Evolutionary conservation across 2,113 vertebrate genomes (phyloP).

Genomic region (Myodes glareolus): DNA sequence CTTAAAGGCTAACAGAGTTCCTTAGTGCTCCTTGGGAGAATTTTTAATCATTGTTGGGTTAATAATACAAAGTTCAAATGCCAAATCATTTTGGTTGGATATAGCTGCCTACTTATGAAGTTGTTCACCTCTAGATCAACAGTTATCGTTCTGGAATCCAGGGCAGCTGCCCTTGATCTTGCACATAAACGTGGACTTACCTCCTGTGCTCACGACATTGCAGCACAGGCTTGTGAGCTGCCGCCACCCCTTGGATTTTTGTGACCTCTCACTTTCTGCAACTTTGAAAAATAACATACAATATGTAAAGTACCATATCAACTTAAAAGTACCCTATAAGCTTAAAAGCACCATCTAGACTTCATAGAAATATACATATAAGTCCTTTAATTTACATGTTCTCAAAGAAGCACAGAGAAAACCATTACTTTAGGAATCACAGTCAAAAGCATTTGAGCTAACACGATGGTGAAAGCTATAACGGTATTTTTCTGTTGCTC

Average conservation of each 20-base stretch:
- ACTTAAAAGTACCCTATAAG: neutral
- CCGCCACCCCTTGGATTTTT: neutral
- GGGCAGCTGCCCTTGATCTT: neutral
- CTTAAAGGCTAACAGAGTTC: too few relatives aligned
- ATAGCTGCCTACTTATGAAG: neutral
- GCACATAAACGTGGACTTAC: neutral
- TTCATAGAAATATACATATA: neutral
- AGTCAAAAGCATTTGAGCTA: slow-evolving; percentile 39
- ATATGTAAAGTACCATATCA: neutral
- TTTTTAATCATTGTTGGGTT: too few relatives aligned
- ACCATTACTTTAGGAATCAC: slow-evolving; percentile 21
- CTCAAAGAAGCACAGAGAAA: slow-evolving; percentile 41
- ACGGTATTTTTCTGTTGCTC: slow-evolving; percentile 23
- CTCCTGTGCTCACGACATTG: neutral
- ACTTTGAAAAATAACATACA: neutral
- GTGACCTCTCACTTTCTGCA: slow-evolving; percentile 12
- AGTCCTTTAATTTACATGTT: neutral
- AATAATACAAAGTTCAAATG: too few relatives aligned
- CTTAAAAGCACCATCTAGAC: neutral
- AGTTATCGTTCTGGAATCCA: neutral
- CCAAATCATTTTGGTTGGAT: too few relatives aligned
- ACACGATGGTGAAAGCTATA: neutral
- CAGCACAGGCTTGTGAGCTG: neutral
- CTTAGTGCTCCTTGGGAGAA: too few relatives aligned
- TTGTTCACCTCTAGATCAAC: neutral